Percentiles rank a stretch among this genome's conserved stretches.
Evolutionary conservation across 2,888 invertebrate species (phyloP).

Genomic region (Pyralis farinalis): DNA sequence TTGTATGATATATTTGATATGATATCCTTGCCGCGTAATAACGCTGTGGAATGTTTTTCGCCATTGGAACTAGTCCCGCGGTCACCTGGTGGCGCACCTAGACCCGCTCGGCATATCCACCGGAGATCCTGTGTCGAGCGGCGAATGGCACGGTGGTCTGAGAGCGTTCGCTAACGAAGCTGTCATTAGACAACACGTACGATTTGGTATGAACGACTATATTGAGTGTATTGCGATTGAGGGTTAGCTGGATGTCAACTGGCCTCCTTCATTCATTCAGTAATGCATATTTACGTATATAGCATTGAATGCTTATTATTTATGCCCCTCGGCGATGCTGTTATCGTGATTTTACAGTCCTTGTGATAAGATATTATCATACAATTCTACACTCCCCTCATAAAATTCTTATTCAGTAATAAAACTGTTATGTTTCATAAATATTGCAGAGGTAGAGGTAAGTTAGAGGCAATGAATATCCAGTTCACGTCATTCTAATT

Average conservation of each 20-base stretch:
- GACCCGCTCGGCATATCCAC: constrained; percentile 95
- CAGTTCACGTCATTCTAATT: constrained; percentile 34
- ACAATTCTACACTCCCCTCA: neutral
- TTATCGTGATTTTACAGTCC: constrained; percentile 1
- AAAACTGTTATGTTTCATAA: neutral
- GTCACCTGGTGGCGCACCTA: constrained; percentile 95
- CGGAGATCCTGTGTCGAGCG: constrained; percentile 81
- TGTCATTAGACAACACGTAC: constrained; percentile 77
- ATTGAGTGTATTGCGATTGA: constrained; percentile 45
- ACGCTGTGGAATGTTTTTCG: constrained; percentile 30
- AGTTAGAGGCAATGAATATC: constrained; percentile 15
- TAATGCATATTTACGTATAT: too few relatives aligned
- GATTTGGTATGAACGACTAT: constrained; percentile 70
- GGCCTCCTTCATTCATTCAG: constrained; percentile 16
- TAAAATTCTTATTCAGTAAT: neutral
- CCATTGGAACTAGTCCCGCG: constrained; percentile 87
- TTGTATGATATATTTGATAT: neutral
- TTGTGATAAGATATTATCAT: neutral
- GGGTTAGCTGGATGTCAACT: constrained; percentile 44
- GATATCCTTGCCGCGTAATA: constrained; percentile 6
- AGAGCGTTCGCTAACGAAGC: constrained; percentile 76
- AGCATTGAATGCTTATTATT: too few relatives aligned
- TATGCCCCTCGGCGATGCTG: neutral
- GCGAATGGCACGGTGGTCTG: constrained; percentile 73
- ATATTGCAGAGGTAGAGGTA: too few relatives aligned